Evolutionary conservation across 2,888 invertebrate genomes (phyloP).

Genomic region (Gari tellinella): DNA sequence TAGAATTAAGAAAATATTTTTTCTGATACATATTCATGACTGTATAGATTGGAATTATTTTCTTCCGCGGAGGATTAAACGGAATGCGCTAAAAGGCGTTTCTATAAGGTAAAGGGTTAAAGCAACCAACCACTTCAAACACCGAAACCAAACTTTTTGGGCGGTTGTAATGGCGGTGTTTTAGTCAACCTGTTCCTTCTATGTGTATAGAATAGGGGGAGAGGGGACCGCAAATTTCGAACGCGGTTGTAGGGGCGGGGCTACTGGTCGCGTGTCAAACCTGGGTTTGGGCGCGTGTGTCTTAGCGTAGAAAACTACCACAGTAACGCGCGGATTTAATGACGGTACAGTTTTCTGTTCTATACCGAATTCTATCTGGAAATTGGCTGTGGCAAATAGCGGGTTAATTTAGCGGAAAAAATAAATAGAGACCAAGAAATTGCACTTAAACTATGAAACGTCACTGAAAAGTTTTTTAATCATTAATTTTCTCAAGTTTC

Average conservation of each 20-base stretch:
- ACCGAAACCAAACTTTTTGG: too few species aligned
- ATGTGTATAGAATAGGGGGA: too few species aligned
- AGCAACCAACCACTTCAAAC: too few species aligned
- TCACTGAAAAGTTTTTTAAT: slow-evolving; percentile 30
- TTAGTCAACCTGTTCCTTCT: too few species aligned
- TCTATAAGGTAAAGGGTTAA: too few species aligned
- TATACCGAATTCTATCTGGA: slow-evolving; percentile 38
- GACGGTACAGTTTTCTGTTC: slow-evolving; percentile 6
- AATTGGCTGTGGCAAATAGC: slow-evolving; percentile 52
- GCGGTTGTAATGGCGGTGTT: too few species aligned
- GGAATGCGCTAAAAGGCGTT: too few species aligned
- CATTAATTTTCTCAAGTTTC: slow-evolving; percentile 45
- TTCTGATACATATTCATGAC: too few species aligned
- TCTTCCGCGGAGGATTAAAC: too few species aligned
- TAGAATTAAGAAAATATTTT: too few species aligned
- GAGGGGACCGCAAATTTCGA: neutral
- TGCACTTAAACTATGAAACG: slow-evolving; percentile 34
- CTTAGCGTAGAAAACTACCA: slow-evolving; percentile 35
- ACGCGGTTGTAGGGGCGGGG: neutral
- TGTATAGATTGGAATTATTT: too few species aligned
- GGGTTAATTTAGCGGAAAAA: slow-evolving; percentile 54
- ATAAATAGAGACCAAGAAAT: slow-evolving; percentile 55
- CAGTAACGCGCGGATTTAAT: slow-evolving; percentile 39
- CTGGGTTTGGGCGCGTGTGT: slow-evolving; percentile 34
- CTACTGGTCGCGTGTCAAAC: slow-evolving; percentile 41